A percentile compares a stretch with the other conserved stretches of the same genome.
These are phyloP conservation scores for Mycetomoellerius zeteki DNA, from an alignment of 1,140 invertebrate genomes.

Conservation along the genomic window DNA sequence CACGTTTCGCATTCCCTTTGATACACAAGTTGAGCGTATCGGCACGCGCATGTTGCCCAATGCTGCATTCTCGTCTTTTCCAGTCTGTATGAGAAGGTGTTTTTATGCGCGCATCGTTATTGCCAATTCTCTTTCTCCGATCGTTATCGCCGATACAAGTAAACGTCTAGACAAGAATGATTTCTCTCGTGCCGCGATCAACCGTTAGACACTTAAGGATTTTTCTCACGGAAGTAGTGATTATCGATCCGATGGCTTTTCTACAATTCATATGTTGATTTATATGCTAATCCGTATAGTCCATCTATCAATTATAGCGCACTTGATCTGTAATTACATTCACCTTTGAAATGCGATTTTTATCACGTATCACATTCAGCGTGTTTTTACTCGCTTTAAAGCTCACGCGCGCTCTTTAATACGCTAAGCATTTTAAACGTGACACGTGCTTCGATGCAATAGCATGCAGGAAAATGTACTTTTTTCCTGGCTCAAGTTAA, in stretches of 20 bases:
- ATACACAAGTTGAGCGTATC: not conserved
- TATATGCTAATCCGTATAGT: conserved; percentile 52
- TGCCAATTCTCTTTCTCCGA: conserved; percentile 56
- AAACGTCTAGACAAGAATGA: conserved; percentile 43
- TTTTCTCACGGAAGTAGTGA: conserved; percentile 53
- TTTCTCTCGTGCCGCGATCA: conserved; percentile 43
- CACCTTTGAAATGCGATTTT: conserved; percentile 45
- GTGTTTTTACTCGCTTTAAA: conserved; percentile 18
- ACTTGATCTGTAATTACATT: conserved; percentile 49
- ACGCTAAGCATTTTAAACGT: conserved; percentile 22
- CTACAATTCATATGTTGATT: conserved; percentile 57
- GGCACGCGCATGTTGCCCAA: not conserved
- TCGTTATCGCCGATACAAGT: conserved; percentile 51
- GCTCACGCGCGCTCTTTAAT: conserved; percentile 24
- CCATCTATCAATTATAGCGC: conserved; percentile 41
- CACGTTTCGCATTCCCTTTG: conserved; percentile 64
- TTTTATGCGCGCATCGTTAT: conserved; percentile 47
- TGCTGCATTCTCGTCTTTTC: not conserved
- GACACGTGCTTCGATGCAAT: conserved; percentile 16
- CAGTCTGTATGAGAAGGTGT: not conserved
- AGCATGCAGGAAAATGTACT: not conserved
- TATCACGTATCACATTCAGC: not conserved
- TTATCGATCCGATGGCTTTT: conserved; percentile 53
- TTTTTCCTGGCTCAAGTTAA: not conserved
- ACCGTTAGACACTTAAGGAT: conserved; percentile 61